Conservation (phyloP, 2,113 vertebrate species). For the Andinoacara biseriatus region DNA sequence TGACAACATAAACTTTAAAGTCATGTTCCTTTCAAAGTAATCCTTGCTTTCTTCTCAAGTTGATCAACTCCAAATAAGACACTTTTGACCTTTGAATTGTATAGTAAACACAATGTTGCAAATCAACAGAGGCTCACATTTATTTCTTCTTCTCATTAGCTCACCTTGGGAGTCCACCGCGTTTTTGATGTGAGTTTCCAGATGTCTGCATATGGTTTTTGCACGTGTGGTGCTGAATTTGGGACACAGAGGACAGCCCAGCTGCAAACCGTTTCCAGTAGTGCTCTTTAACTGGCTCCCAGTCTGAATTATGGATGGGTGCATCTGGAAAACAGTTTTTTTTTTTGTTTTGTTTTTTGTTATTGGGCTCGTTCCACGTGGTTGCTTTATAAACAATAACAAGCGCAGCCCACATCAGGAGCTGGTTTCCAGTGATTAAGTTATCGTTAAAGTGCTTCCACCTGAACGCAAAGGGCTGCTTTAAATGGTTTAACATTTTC, state of each 20-base stretch:
- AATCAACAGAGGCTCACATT: not conserved
- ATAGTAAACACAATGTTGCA: not conserved
- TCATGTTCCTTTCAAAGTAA: not conserved
- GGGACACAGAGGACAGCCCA: not conserved
- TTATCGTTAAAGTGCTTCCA: not conserved
- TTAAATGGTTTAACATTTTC: not conserved
- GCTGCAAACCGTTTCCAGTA: accelerated
- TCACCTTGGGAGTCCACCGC: not conserved
- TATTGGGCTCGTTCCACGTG: not conserved
- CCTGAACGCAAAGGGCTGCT: not conserved
- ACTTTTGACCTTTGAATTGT: not conserved
- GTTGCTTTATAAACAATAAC: not conserved
- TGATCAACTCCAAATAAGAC: not conserved
- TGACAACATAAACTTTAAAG: not conserved
- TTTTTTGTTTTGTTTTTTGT: not conserved
- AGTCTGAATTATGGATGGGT: not conserved
- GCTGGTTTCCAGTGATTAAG: not conserved
- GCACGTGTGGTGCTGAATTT: not conserved
- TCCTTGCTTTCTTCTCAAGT: not conserved
- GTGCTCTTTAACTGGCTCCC: not conserved
- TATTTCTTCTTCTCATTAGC: not conserved
- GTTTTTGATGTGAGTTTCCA: not conserved
- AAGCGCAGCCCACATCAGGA: not conserved
- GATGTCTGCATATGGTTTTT: not conserved
- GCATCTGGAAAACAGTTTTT: not conserved